Conservation (phyloP, 2,113 vertebrate species). For the Dasypus novemcinctus region DNA sequence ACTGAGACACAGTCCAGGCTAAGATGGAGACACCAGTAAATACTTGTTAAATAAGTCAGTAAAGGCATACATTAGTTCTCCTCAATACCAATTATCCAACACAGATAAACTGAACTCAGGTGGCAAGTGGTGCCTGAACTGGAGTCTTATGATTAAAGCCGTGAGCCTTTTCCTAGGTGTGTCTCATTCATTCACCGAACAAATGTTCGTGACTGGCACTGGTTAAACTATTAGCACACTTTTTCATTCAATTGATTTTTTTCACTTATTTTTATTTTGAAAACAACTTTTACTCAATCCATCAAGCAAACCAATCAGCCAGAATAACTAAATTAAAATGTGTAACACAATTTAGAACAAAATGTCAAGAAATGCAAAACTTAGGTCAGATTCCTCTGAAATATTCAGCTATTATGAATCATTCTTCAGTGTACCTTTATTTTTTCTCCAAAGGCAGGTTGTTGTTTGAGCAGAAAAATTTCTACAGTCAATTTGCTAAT, state of each 20-base stretch:
- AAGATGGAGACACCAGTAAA: rapidly evolving
- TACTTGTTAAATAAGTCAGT: rapidly evolving
- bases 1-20: rapidly evolving
- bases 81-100: background rate
- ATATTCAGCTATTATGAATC: rapidly evolving
- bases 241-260: background rate
- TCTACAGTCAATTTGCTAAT: background rate
- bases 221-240: background rate
- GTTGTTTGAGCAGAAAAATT: background rate
- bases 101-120: rapidly evolving
- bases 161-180: background rate
- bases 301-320: background rate
- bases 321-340: background rate
- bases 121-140: background rate
- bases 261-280: background rate
- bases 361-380: background rate
- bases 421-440: background rate
- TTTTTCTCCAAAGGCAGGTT: background rate
- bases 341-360: background rate
- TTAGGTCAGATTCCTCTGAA: background rate
- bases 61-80: rapidly evolving
- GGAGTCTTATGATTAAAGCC: rapidly evolving
- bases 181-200: background rate
- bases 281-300: background rate
- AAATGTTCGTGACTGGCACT: background rate